Conservation (phyloP, 2,797 vertebrate genomes). For the Corythornis leucogaster region DNA sequence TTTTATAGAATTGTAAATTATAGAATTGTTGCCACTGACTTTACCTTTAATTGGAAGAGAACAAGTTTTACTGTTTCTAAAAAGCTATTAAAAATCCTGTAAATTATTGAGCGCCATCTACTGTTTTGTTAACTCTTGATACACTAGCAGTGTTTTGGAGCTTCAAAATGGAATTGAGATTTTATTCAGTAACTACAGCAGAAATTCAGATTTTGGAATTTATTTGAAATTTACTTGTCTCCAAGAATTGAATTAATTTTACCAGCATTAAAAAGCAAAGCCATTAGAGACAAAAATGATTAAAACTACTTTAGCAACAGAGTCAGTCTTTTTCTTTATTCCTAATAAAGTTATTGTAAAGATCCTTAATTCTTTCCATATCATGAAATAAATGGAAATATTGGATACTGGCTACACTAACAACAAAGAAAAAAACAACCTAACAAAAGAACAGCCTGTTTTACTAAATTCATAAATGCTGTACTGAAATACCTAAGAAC, state of each 20-base stretch:
- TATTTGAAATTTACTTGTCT: not conserved
- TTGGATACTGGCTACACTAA: not conserved
- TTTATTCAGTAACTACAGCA: not conserved
- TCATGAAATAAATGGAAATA: not conserved
- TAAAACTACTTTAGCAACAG: not conserved
- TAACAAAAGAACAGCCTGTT: not conserved
- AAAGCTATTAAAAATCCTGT: not conserved
- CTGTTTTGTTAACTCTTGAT: not conserved
- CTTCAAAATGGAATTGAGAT: not conserved
- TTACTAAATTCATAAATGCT: not conserved
- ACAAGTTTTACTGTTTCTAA: not conserved
- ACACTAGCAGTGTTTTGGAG: not conserved
- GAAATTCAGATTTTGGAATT: not conserved
- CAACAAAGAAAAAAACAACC: not conserved
- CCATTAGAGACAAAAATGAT: not conserved
- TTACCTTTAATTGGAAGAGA: not conserved
- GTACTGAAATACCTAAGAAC: not conserved
- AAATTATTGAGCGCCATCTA: conserved; percentile 54
- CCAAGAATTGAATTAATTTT: not conserved
- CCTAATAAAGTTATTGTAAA: not conserved
- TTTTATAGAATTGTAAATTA: not conserved
- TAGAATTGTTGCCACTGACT: not conserved
- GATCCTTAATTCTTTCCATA: not conserved
- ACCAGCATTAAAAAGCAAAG: not conserved
- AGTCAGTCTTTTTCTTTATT: not conserved